Conservation (phyloP, 2,888 invertebrate genomes). For the Pterobdella sp. region DNA sequence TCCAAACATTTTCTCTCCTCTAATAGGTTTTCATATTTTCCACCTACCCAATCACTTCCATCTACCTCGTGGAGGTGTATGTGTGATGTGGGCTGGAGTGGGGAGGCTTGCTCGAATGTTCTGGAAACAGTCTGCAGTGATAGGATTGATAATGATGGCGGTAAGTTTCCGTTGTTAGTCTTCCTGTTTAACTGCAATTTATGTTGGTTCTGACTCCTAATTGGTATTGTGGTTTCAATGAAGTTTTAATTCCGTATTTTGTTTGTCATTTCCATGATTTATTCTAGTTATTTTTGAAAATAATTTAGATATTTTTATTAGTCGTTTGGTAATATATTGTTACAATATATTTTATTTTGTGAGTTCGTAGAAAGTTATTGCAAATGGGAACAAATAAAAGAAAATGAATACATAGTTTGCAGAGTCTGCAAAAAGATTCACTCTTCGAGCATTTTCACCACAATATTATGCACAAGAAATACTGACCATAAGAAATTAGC, state of each 20-base stretch:
- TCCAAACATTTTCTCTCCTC: background rate
- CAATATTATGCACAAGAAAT: too few relatives aligned
- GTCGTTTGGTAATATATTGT: background rate
- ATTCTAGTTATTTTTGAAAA: background rate
- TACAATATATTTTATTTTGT: background rate
- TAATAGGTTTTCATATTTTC: background rate
- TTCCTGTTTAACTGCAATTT: too few relatives aligned
- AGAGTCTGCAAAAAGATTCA: too few relatives aligned
- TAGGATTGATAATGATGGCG: constrained; percentile 90
- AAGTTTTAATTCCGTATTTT: background rate
- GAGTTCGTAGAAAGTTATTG: too few relatives aligned
- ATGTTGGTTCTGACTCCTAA: too few relatives aligned
- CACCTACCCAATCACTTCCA: background rate
- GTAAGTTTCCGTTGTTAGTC: constrained; percentile 55
- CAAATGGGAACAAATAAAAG: too few relatives aligned
- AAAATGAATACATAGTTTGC: too few relatives aligned
- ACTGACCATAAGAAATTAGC: too few relatives aligned
- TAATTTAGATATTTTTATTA: background rate
- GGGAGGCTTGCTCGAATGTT: constrained; percentile 84
- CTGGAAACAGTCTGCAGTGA: constrained; percentile 90
- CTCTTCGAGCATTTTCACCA: too few relatives aligned
- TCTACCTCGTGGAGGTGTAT: constrained; percentile 71
- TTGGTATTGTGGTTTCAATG: background rate
- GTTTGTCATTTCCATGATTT: background rate
- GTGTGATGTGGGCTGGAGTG: constrained; percentile 88